These are phyloP conservation scores for Drosophila meridionalis DNA, from an alignment of 2,888 invertebrate genomes.

Conservation along the genomic window DNA sequence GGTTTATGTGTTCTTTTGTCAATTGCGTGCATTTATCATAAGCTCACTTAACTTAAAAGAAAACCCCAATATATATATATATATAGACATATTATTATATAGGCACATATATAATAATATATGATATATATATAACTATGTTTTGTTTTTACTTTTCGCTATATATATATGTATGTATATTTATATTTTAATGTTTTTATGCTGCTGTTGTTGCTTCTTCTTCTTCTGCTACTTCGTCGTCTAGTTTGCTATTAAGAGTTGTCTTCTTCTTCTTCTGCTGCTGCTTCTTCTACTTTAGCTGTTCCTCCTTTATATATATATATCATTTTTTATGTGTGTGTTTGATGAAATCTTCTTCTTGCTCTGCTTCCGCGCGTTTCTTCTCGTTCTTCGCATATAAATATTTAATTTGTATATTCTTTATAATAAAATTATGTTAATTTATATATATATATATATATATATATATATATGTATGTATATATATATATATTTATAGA, in stretches of 20 bases:
- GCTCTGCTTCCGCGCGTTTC: slow-evolving; percentile 46
- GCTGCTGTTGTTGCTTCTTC: slow-evolving; percentile 46
- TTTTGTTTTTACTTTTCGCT: not conserved
- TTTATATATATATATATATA: slow-evolving; percentile 57
- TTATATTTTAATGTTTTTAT: slow-evolving; percentile 25
- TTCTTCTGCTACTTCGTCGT: slow-evolving; percentile 38
- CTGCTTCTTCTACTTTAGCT: slow-evolving; percentile 22
- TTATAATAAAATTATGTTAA: slow-evolving; percentile 75
- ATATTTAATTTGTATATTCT: slow-evolving; percentile 79
- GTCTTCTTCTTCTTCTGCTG: slow-evolving; percentile 56
- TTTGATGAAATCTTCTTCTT: slow-evolving; percentile 75
- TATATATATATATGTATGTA: slow-evolving; percentile 59
- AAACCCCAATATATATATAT: slow-evolving; percentile 5
- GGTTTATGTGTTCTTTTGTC: slow-evolving; percentile 1
- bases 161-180: not conserved
- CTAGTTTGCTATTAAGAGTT: slow-evolving; percentile 50
- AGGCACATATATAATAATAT: slow-evolving; percentile 35
- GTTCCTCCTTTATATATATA: slow-evolving; percentile 26
- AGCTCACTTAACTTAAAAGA: slow-evolving; percentile 52
- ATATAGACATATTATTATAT: slow-evolving; percentile 32
- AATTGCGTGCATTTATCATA: slow-evolving; percentile 27
- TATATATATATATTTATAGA: slow-evolving; percentile 65
- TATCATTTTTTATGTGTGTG: slow-evolving; percentile 67
- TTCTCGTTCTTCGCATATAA: slow-evolving; percentile 62
- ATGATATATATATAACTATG: slow-evolving; percentile 45